Conservation (phyloP, 2,888 invertebrate species). For the Pollenia griseotomentosa region DNA sequence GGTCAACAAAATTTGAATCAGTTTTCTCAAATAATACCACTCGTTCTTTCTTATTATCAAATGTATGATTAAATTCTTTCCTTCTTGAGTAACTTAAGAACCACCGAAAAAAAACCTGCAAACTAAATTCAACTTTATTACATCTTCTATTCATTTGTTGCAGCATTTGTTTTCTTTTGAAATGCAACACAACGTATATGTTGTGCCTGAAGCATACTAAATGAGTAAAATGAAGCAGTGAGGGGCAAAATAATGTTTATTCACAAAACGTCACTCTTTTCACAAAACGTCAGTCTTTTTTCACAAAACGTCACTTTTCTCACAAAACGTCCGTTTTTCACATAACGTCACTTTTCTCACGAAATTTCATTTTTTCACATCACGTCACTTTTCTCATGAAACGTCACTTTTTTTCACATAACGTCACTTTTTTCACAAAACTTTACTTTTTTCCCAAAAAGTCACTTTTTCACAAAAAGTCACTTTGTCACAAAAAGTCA, state of each 20-base stretch:
- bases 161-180: conserved; percentile 17
- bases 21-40: background rate
- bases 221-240: conserved; percentile 20
- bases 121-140: conserved; percentile 5
- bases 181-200: conserved; percentile 47
- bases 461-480: too few species aligned
- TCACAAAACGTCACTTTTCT: too few species aligned
- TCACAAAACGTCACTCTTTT: too few species aligned
- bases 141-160: conserved; percentile 3
- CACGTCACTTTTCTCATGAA: too few species aligned
- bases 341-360: too few species aligned
- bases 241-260: background rate
- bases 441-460: too few species aligned
- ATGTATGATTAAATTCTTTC: conserved; percentile 38
- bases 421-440: too few species aligned
- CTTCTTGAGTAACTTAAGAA: background rate
- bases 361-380: too few species aligned
- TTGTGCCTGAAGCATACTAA: conserved; percentile 50
- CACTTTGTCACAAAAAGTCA: too few species aligned
- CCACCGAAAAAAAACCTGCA: background rate
- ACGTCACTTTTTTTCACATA: too few species aligned
- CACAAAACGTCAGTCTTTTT: too few species aligned
- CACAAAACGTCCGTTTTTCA: too few species aligned
- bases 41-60: background rate
- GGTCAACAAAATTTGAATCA: background rate